Conservation (phyloP, 92 coral and sea anemone species). For the Porites rus region DNA sequence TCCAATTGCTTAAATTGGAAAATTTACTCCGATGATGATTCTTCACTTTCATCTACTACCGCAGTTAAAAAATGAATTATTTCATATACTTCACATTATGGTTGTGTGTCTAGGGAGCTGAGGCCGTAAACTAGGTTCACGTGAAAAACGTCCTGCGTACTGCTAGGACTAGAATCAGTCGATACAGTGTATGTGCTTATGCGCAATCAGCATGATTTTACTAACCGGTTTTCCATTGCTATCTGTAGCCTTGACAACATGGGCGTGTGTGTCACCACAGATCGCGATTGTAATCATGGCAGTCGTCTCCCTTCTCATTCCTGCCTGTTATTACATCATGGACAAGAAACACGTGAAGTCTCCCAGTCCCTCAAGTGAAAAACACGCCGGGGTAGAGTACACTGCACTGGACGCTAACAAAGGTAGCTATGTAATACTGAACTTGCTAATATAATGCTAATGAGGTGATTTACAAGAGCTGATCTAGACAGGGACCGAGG, state of each 20-base stretch:
- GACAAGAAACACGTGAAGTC: slow-evolving; percentile 71
- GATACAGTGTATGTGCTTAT: no score
- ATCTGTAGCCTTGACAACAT: slow-evolving; percentile 81
- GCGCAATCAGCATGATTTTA: neutral
- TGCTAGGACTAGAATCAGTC: no score
- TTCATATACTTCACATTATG: no score
- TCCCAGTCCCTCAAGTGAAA: slow-evolving; percentile 30
- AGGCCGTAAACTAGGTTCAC: no score
- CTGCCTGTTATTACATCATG: slow-evolving; percentile 74
- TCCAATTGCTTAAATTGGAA: no score
- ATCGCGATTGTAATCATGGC: slow-evolving; percentile 67
- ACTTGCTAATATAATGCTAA: neutral
- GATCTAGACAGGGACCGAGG: neutral
- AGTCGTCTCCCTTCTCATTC: slow-evolving; percentile 61
- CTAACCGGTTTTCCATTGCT: neutral
- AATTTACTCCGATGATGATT: no score
- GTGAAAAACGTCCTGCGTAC: no score
- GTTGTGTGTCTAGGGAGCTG: no score
- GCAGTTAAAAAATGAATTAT: no score
- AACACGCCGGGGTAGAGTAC: slow-evolving; percentile 61
- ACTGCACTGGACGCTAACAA: slow-evolving; percentile 37
- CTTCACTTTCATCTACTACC: no score
- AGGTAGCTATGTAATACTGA: neutral
- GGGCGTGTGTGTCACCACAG: slow-evolving; percentile 84
- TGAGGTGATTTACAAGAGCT: neutral